A percentile compares a stretch with the other conserved stretches of the same genome.
These are phyloP conservation scores for Mola mola DNA, from an alignment of 2,113 vertebrate species.

Conservation along the genomic window DNA sequence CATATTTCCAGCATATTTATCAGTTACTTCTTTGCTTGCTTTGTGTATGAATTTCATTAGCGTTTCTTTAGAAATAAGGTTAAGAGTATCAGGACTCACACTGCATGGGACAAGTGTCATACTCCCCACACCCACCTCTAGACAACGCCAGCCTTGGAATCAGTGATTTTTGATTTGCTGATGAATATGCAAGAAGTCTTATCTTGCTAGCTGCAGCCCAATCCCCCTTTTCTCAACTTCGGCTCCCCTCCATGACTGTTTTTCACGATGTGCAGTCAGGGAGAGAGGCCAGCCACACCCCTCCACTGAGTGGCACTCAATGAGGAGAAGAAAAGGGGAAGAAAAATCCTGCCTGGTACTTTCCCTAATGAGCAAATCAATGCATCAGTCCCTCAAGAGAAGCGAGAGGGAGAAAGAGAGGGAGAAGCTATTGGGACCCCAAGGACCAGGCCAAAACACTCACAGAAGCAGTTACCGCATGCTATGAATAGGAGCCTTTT, in stretches of 20 bases:
- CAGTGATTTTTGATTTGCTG: constrained; percentile 85
- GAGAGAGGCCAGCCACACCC: constrained; percentile 83
- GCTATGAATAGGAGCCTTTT: constrained; percentile 80
- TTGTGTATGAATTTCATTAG: constrained; percentile 64
- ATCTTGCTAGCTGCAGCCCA: constrained; percentile 69
- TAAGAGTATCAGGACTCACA: constrained; percentile 67
- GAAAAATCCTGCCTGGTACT: constrained; percentile 72
- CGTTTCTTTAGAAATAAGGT: constrained; percentile 38
- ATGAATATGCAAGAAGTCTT: constrained; percentile 88
- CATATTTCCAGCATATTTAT: constrained; percentile 74
- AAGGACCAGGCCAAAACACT: constrained; percentile 80
- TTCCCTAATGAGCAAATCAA: constrained; percentile 85
- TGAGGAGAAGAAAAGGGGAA: constrained; percentile 73
- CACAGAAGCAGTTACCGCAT: constrained; percentile 77
- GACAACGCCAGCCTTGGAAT: constrained; percentile 79
- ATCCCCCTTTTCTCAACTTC: constrained; percentile 60
- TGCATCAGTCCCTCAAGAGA: constrained; percentile 81
- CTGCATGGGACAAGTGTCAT: constrained; percentile 81
- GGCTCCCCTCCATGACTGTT: constrained; percentile 61
- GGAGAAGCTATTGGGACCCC: constrained; percentile 68
- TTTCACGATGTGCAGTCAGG: constrained; percentile 83
- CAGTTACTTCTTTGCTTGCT: constrained; percentile 50
- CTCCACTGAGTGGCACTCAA: constrained; percentile 77
- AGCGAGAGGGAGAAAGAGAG: constrained; percentile 62
- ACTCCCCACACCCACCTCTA: constrained; percentile 62